Conservation (phyloP, 2,888 invertebrate species). For the Cancer borealis region DNA sequence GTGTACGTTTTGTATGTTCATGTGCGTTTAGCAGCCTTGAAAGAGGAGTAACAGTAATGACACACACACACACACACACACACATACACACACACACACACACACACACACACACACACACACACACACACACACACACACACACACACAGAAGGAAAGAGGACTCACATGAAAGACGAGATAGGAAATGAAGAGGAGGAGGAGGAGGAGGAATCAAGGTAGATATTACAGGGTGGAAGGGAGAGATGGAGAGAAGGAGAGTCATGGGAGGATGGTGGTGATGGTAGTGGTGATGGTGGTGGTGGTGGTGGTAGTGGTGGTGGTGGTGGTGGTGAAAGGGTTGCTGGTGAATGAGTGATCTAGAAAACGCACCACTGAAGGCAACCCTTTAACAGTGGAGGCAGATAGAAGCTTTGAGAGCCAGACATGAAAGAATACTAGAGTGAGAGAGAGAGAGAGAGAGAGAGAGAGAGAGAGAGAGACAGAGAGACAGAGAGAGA, state of each 20-base stretch:
- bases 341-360: not conserved
- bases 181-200: too few species aligned
- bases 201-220: too few species aligned
- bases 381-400: not conserved
- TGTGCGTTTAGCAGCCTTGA: not conserved
- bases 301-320: too few species aligned
- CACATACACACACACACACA: not conserved
- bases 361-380: not conserved
- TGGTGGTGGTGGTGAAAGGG: not conserved
- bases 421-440: constrained; percentile 5
- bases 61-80: not conserved
- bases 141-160: too few species aligned
- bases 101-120: constrained; percentile 9
- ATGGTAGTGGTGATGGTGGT: too few species aligned
- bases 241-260: too few species aligned
- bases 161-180: too few species aligned
- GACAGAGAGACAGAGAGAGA: constrained; percentile 1
- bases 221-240: too few species aligned
- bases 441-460: constrained; percentile 15
- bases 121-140: not conserved
- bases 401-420: constrained; percentile 27
- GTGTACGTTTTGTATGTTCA: not conserved
- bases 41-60: not conserved
- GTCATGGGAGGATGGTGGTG: too few species aligned
- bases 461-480: constrained; percentile 32